Conservation (phyloP, 2,113 vertebrate genomes). For the Hoplias malabaricus region DNA sequence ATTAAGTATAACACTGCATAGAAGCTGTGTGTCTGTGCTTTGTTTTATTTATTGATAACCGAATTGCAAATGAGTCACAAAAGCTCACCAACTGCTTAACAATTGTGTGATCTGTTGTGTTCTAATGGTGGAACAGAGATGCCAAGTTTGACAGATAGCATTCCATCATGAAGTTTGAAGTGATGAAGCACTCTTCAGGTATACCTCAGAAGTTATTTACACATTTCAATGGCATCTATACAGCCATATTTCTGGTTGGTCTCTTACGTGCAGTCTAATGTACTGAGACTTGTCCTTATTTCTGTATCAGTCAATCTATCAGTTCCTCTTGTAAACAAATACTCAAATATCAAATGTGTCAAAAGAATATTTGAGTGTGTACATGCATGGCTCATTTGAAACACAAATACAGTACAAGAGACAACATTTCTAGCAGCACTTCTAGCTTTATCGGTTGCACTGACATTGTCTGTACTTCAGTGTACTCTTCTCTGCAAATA, state of each 20-base stretch:
- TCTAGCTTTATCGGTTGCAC: slow-evolving; percentile 24
- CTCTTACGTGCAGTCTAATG: not conserved
- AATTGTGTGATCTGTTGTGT: not conserved
- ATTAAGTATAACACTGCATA: slow-evolving; percentile 7
- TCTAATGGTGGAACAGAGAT: not conserved
- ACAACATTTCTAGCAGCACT: not conserved
- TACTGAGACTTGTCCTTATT: not conserved
- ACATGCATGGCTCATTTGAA: slow-evolving; percentile 23
- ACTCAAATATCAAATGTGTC: not conserved
- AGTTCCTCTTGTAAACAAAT: not conserved
- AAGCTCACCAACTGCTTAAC: slow-evolving; percentile 14
- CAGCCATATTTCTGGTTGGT: not conserved
- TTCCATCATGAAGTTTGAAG: slow-evolving; percentile 4
- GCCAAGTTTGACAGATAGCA: not conserved
- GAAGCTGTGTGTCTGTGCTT: slow-evolving; percentile 24
- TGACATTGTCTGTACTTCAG: slow-evolving; percentile 19
- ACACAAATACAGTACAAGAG: not conserved
- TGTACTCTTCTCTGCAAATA: slow-evolving; percentile 32
- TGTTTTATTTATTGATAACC: slow-evolving; percentile 44
- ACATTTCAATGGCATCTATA: not conserved
- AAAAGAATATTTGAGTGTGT: not conserved
- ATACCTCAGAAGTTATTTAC: slow-evolving; percentile 29
- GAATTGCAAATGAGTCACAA: not conserved
- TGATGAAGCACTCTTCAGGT: slow-evolving; percentile 16
- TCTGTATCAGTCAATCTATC: not conserved